Base-by-base conservation (phyloP, 2,113 vertebrate species). In the Muscicapa adusta region DNA sequence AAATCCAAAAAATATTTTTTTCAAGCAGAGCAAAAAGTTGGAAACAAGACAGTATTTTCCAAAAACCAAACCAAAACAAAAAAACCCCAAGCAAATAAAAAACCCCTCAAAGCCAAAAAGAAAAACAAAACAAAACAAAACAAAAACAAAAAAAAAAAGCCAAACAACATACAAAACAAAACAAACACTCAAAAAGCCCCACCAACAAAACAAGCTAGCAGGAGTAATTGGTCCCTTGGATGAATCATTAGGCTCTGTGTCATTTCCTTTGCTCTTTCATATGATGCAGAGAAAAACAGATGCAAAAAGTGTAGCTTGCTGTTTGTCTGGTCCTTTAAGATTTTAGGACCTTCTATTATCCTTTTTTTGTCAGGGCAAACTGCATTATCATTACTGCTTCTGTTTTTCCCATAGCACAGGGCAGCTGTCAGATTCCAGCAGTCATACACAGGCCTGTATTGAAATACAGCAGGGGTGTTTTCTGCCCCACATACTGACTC, bases 91-190 rank as follows among this genome's bases (percentile, higher is more conserved):
- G 14, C 10, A 71, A 62, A 40, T 34, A 25, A 10, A 9, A 26
- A 14, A 36, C 3, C 8, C 3, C 38, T 18, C 18, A 5, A 51
- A 54, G 15, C 3, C 2, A 17, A 47, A 42, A 10, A 18, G 43
- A 48, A 19, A 6, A 9, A 6, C 2, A 1, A n/a, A 58, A 28
- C 5, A 33, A 10, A 4, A 54, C 29, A 29, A 6, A 26, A 5
- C 3, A 7, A n/a, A n/a, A n/a, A n/a, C n/a, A n/a, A n/a, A n/a
- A n/a, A n/a, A n/a, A n/a, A n/a, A n/a, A n/a, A n/a, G n/a, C 7
- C 1, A 50, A 76, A 66, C 10, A 3, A 29, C 6, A 13, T 17
- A 10, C 5, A 53, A 68, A 88, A 31, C 5, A 34, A 66, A 71
- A 31, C 19, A 36, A 5, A 31, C 24, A 53, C 40, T 16, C 1